These are phyloP conservation scores for Heliconius hortense DNA, from an alignment of 2,888 invertebrate species.

Conservation along the genomic window DNA sequence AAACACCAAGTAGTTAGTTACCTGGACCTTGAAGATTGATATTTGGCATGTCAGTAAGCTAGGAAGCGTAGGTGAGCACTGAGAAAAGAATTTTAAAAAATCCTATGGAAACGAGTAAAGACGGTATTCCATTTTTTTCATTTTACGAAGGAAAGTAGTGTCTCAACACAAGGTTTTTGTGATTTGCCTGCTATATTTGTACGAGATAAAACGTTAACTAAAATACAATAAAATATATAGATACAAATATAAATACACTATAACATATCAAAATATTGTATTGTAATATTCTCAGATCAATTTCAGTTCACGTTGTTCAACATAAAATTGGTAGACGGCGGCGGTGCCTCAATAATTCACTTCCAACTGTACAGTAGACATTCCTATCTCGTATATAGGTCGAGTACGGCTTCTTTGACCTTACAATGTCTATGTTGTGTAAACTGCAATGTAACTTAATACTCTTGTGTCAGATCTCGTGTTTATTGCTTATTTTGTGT, in stretches of 20 bases:
- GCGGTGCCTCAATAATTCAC: slow-evolving; percentile 36
- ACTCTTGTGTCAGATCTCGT: slow-evolving; percentile 3
- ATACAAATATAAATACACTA: not conserved
- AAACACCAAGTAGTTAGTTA: too few species aligned
- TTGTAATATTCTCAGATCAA: slow-evolving; percentile 11
- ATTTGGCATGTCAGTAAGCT: too few species aligned
- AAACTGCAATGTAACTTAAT: slow-evolving; percentile 19
- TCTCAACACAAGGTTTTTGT: too few species aligned
- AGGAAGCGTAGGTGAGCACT: too few species aligned
- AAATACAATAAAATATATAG: not conserved
- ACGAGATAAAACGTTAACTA: not conserved
- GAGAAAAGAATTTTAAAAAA: too few species aligned
- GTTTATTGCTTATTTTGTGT: not conserved
- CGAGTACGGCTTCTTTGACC: slow-evolving; percentile 41
- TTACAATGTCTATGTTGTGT: slow-evolving; percentile 26
- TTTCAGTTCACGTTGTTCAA: slow-evolving; percentile 7
- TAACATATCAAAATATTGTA: too few species aligned
- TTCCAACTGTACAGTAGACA: slow-evolving; percentile 18
- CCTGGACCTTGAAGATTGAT: too few species aligned
- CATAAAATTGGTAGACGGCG: slow-evolving; percentile 26
- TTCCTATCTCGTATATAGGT: slow-evolving; percentile 36
- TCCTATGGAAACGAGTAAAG: too few species aligned
- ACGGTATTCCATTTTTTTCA: too few species aligned
- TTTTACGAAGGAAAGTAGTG: too few species aligned
- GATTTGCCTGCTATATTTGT: too few species aligned